Conservation (phyloP, 2,113 vertebrate genomes). For the Catharus bicknelli region DNA sequence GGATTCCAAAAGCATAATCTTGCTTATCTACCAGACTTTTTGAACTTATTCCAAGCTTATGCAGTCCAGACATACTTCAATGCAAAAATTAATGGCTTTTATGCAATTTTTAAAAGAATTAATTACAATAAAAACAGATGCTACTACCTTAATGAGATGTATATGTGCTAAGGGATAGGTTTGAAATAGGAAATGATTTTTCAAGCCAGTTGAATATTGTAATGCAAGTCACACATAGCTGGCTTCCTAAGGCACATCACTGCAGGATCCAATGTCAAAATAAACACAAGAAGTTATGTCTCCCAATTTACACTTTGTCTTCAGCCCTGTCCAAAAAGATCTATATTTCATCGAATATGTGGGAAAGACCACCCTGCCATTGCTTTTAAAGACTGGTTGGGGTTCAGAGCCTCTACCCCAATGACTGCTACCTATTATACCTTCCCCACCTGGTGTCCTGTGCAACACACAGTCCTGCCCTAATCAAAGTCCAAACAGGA, state of each 20-base stretch:
- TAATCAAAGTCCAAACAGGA: not conserved
- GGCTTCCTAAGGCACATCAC: not conserved
- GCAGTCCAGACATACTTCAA: not conserved
- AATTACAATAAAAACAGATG: not conserved
- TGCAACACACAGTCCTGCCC: not conserved
- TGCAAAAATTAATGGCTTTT: not conserved
- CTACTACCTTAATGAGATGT: not conserved
- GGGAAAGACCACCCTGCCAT: not conserved
- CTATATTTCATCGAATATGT: not conserved
- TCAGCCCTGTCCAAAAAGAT: not conserved
- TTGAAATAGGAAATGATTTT: not conserved
- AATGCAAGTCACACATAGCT: not conserved
- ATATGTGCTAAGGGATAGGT: not conserved
- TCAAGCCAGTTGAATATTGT: not conserved
- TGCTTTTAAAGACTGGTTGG: not conserved
- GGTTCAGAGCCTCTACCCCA: not conserved
- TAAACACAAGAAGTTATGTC: not conserved
- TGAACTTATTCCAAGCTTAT: not conserved
- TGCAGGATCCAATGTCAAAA: not conserved
- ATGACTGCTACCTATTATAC: rapidly evolving
- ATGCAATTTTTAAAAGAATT: rapidly evolving
- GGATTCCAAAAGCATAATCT: not conserved
- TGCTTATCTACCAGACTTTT: not conserved
- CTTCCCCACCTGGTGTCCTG: not conserved
- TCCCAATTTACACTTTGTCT: not conserved